These are phyloP conservation scores for Menidia menidia DNA, from an alignment of 2,797 vertebrate genomes.

Conservation along the genomic window DNA sequence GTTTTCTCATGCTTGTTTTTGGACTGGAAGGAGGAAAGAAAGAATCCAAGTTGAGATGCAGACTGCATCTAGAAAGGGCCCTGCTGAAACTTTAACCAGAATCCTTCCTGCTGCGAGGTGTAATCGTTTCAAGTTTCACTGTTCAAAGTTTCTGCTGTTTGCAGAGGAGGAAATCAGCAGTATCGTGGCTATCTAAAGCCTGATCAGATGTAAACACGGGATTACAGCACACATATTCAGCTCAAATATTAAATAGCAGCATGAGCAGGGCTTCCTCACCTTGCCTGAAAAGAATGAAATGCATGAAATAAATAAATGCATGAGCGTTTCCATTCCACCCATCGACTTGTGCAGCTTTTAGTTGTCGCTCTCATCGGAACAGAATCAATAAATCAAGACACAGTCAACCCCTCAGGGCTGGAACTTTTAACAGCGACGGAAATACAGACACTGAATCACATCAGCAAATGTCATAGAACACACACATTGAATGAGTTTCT, in stretches of 20 bases:
- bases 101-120: too few species aligned
- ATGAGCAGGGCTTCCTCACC: background rate
- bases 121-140: too few species aligned
- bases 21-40: too few species aligned
- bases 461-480: slow-evolving; percentile 24
- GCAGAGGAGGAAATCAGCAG: slow-evolving; percentile 1
- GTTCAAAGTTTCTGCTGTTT: slow-evolving; percentile 12
- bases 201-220: slow-evolving; percentile 36
- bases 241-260: slow-evolving; percentile 33
- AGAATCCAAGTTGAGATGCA: too few species aligned
- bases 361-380: slow-evolving; percentile 3
- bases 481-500: slow-evolving; percentile 18
- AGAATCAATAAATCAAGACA: slow-evolving; percentile 44
- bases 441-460: slow-evolving; percentile 15
- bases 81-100: too few species aligned
- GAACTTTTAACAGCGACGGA: slow-evolving; percentile 10
- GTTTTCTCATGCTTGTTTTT: too few species aligned
- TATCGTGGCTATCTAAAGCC: background rate
- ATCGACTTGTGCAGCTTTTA: slow-evolving; percentile 22
- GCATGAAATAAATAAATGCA: slow-evolving; percentile 64
- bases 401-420: slow-evolving; percentile 10
- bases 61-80: background rate
- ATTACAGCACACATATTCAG: slow-evolving; percentile 23
- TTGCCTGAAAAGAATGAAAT: slow-evolving; percentile 35
- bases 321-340: slow-evolving; percentile 37